Evolutionary conservation across 2,113 vertebrate species (phyloP).

Genomic region (Grammomys surdaster): DNA sequence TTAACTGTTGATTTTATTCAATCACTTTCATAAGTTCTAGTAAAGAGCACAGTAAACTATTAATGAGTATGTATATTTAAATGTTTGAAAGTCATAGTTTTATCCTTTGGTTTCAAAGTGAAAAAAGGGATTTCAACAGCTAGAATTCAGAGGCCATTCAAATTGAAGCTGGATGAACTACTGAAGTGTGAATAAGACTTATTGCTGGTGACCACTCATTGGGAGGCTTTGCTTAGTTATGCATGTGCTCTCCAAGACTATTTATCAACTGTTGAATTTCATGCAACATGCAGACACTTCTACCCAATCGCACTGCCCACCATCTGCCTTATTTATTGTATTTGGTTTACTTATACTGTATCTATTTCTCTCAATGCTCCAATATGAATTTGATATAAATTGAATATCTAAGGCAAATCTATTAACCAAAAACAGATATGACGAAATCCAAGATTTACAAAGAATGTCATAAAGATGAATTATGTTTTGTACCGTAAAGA

Average conservation of each 20-base stretch:
- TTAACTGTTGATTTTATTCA: not conserved
- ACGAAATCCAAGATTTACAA: conserved; percentile 44
- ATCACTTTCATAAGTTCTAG: conserved; percentile 18
- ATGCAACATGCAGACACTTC: conserved; percentile 31
- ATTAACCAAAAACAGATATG: conserved; percentile 43
- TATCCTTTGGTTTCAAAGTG: conserved; percentile 31
- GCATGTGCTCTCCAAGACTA: conserved; percentile 7
- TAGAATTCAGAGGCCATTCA: conserved; percentile 47
- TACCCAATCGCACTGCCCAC: conserved; percentile 38
- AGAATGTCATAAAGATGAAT: not conserved
- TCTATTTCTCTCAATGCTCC: conserved; percentile 57
- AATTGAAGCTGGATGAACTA: not conserved
- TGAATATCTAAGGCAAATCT: conserved; percentile 53
- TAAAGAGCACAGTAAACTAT: conserved; percentile 6
- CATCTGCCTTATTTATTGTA: conserved; percentile 74
- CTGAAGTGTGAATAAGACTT: conserved; percentile 25
- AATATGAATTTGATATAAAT: conserved; percentile 68
- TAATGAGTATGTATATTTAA: not conserved
- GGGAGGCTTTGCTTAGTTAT: not conserved
- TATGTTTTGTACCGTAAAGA: not conserved
- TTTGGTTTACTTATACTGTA: conserved; percentile 74
- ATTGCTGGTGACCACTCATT: not conserved
- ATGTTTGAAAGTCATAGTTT: not conserved
- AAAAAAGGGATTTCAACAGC: not conserved
- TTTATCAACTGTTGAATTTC: conserved; percentile 55